Conservation (phyloP, 1,140 invertebrate species). For the Drosophila virilis region DNA sequence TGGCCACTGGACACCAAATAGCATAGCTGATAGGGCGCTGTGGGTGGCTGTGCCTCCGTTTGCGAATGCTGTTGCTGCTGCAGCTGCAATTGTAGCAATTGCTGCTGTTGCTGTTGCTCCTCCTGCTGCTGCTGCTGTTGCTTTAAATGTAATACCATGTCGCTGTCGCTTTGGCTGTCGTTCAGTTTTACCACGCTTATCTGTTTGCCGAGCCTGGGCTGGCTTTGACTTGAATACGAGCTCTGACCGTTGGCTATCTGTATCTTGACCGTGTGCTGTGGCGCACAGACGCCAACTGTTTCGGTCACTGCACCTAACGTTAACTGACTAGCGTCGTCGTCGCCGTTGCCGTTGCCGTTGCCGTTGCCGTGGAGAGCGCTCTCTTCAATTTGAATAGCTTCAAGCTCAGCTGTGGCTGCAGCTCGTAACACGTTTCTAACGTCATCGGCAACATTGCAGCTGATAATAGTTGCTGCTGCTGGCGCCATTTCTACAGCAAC, state of each 20-base stretch:
- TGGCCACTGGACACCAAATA: conserved; percentile 90
- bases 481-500: conserved; percentile 13
- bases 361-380: conserved; percentile 26
- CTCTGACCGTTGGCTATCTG: conserved; percentile 67
- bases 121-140: conserved; percentile 50
- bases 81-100: neutral
- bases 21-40: conserved; percentile 84
- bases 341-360: conserved; percentile 1
- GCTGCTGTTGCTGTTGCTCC: conserved; percentile 23
- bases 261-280: conserved; percentile 76
- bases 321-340: conserved; percentile 45
- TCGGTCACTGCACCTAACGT: conserved; percentile 42
- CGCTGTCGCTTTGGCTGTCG: conserved; percentile 40
- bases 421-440: conserved; percentile 55
- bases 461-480: conserved; percentile 63
- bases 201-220: conserved; percentile 60
- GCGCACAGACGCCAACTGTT: conserved; percentile 48
- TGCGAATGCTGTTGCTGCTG: conserved; percentile 31
- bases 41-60: conserved; percentile 4
- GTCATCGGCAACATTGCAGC: conserved; percentile 64
- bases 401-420: conserved; percentile 1
- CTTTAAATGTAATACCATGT: conserved; percentile 44
- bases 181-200: conserved; percentile 72
- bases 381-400: conserved; percentile 44
- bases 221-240: conserved; percentile 10